Evolutionary conservation across 2,888 invertebrate genomes (phyloP).

Genomic region (Holacanthella duospinosa): DNA sequence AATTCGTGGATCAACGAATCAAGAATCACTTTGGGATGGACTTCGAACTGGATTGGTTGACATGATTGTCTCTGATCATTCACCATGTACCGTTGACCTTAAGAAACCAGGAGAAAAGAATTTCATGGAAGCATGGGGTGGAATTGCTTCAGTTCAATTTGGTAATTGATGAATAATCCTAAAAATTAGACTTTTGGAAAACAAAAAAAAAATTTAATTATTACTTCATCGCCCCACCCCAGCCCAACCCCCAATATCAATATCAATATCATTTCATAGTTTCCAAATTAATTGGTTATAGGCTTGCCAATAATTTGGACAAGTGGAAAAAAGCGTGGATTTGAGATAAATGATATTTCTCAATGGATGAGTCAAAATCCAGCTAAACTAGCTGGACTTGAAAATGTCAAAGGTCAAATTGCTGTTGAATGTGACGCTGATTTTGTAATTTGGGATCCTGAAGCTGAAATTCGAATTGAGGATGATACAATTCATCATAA

Average conservation of each 20-base stretch:
- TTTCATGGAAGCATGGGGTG: conserved; percentile 61
- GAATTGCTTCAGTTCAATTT: conserved; percentile 61
- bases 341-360: conserved; percentile 49
- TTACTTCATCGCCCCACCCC: no score
- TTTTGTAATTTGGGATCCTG: conserved; percentile 60
- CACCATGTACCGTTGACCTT: conserved; percentile 55
- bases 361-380: conserved; percentile 53
- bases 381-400: conserved; percentile 53
- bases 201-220: background rate
- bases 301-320: conserved; percentile 61
- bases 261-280: background rate
- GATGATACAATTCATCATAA: conserved; percentile 54
- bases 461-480: conserved; percentile 49
- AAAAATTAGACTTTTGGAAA: background rate
- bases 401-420: conserved; percentile 53
- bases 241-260: no score
- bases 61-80: conserved; percentile 58
- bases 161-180: conserved; percentile 42
- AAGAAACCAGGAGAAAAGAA: conserved; percentile 48
- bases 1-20: conserved; percentile 53
- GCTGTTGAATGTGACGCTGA: conserved; percentile 58
- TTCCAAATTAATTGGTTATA: conserved; percentile 38
- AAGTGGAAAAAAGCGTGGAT: conserved; percentile 47
- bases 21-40: conserved; percentile 54
- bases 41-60: conserved; percentile 50